A percentile compares a stretch with the other conserved stretches of the same genome.
Evolutionary conservation across 2,113 vertebrate species (phyloP).

Genomic region (Coracopsis vasa): DNA sequence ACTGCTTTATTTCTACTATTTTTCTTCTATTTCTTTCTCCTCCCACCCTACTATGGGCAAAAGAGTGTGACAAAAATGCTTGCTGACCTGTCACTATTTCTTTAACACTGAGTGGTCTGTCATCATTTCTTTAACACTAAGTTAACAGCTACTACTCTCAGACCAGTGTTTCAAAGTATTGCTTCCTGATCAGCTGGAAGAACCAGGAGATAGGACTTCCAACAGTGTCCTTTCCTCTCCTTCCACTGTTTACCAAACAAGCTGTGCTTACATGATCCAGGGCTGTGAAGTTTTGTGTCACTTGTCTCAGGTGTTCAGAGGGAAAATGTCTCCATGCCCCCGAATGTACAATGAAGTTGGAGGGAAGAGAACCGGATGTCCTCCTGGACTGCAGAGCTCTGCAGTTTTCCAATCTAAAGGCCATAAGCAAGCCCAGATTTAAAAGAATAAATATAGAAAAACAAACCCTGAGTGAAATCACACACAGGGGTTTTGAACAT

Average conservation of each 20-base stretch:
- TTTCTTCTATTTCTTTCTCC: background rate
- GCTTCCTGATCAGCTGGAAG: background rate
- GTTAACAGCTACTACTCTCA: background rate
- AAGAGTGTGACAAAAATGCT: background rate
- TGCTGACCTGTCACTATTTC: background rate
- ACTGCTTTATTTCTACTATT: background rate
- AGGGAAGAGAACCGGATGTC: background rate
- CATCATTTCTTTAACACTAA: background rate
- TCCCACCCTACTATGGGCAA: background rate
- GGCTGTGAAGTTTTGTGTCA: background rate
- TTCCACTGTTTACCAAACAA: background rate
- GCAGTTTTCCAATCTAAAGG: background rate
- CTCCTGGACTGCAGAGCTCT: background rate
- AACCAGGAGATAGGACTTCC: background rate
- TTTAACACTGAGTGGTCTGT: background rate
- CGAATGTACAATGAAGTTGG: background rate
- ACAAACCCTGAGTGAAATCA: background rate
- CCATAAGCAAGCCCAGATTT: background rate
- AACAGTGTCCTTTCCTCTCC: background rate
- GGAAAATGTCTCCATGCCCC: rapidly evolving
- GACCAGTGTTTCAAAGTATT: background rate
- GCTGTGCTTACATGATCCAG: background rate
- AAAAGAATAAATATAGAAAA: background rate
- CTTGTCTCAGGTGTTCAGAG: background rate
- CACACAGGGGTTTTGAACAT: background rate